Percentiles rank a stretch among this genome's conserved stretches.
phyloP scores from a whole-genome alignment of 2,888 invertebrate genomes.

The Neuroscelio doddi region DNA sequence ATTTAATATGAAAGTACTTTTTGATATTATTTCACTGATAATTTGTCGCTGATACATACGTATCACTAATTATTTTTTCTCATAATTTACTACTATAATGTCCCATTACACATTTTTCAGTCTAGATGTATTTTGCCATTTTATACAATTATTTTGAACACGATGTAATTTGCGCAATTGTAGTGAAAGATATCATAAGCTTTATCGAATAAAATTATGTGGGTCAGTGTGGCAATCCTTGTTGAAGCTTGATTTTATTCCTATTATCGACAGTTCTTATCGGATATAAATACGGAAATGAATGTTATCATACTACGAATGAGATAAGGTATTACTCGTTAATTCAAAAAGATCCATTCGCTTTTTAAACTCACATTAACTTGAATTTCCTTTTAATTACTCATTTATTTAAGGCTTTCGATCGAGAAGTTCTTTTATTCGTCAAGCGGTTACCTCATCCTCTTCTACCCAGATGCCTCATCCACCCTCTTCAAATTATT shows the following conservation, averaged over 20 bases:
- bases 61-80: too few species aligned
- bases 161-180: too few species aligned
- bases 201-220: too few species aligned
- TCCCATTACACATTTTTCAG: too few species aligned
- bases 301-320: slow-evolving; percentile 22
- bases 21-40: too few species aligned
- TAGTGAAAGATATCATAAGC: too few species aligned
- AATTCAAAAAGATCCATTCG: not conserved
- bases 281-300: slow-evolving; percentile 15
- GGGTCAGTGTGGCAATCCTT: slow-evolving; percentile 16
- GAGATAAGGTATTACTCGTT: slow-evolving; percentile 25
- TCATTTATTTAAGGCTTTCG: slow-evolving; percentile 3
- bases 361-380: slow-evolving; percentile 17
- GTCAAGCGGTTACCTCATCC: slow-evolving; percentile 7
- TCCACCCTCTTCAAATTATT: slow-evolving; percentile 1
- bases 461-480: too few species aligned
- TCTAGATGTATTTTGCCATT: too few species aligned
- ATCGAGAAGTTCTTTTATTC: slow-evolving; percentile 9
- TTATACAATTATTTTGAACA: too few species aligned
- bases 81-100: too few species aligned
- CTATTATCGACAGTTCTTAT: slow-evolving; percentile 25
- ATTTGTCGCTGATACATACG: too few species aligned
- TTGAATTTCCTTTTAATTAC: slow-evolving; percentile 29
- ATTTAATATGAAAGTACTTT: too few species aligned
- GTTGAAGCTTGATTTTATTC: not conserved